phyloP scores from a whole-genome alignment of 1,140 invertebrate genomes.

The Macrosteles quadrilineatus region DNA sequence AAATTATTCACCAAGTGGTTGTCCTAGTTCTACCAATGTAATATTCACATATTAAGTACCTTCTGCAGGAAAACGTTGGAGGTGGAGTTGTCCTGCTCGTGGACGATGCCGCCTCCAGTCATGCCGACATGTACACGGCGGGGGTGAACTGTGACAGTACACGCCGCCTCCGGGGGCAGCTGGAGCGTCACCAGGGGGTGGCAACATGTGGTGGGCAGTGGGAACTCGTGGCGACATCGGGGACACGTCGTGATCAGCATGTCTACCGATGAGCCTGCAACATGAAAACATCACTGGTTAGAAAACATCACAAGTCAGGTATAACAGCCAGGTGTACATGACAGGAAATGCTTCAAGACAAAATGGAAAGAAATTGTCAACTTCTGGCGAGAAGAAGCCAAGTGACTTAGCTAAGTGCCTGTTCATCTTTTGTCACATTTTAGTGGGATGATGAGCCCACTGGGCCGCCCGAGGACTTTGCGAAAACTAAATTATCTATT shows the following conservation, averaged over 20 bases:
- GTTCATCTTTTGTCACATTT: neutral
- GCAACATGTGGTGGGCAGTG: neutral
- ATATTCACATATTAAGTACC: no score
- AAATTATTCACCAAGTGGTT: no score
- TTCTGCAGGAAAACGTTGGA: conserved; percentile 23
- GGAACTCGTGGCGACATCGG: conserved; percentile 33
- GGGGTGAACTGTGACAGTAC: neutral
- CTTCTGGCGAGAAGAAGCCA: no score
- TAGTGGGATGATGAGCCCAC: neutral
- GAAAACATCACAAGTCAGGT: neutral
- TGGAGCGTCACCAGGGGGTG: conserved; percentile 17
- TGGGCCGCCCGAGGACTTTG: no score
- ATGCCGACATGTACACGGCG: neutral
- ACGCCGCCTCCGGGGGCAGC: neutral
- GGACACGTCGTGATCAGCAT: conserved; percentile 38
- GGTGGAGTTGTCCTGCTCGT: neutral
- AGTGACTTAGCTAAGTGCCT: no score
- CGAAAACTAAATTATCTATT: no score
- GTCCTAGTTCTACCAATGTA: no score
- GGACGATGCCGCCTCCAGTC: conserved; percentile 13
- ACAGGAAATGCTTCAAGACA: neutral
- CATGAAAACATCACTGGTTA: neutral
- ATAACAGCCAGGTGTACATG: neutral
- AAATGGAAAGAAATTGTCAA: neutral
- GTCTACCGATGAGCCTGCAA: conserved; percentile 20